A percentile compares a stretch with the other conserved stretches of the same genome.
Conservation (phyloP, 2,113 vertebrate species). For the Pagrus major region DNA sequence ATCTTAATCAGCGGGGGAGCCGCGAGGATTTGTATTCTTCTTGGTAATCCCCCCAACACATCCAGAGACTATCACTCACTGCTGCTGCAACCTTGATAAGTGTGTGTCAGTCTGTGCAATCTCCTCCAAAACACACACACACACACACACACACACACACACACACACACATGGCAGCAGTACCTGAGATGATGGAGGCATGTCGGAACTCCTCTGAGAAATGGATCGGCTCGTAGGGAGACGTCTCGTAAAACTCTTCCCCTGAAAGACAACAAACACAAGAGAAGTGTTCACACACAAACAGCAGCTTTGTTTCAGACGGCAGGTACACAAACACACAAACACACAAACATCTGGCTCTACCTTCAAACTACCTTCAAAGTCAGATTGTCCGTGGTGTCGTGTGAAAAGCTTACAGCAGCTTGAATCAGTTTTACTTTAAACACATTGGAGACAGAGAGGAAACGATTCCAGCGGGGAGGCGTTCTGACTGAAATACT, state of each 20-base stretch:
- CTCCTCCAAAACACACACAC: slow-evolving; percentile 14
- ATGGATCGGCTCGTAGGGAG: slow-evolving; percentile 94
- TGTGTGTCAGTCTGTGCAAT: slow-evolving; percentile 30
- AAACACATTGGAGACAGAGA: not conserved
- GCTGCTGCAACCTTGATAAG: slow-evolving; percentile 28
- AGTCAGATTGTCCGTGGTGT: slow-evolving; percentile 17
- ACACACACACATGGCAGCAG: not conserved
- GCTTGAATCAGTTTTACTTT: not conserved
- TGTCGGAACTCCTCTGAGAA: slow-evolving; percentile 93
- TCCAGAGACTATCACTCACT: slow-evolving; percentile 31
- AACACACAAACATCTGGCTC: slow-evolving; percentile 26
- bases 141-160: slow-evolving; percentile 11
- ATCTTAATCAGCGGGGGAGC: slow-evolving; percentile 47
- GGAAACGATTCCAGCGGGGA: too few species aligned
- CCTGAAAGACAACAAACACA: slow-evolving; percentile 79
- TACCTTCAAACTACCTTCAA: slow-evolving; percentile 13
- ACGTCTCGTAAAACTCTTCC: slow-evolving; percentile 94
- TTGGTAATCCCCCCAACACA: slow-evolving; percentile 13
- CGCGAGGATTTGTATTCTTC: slow-evolving; percentile 40
- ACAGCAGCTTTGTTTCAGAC: not conserved
- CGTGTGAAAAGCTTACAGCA: not conserved
- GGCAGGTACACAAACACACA: slow-evolving; percentile 18
- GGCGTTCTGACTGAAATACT: not conserved
- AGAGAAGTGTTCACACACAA: not conserved
- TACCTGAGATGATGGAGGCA: slow-evolving; percentile 97